Evolutionary conservation across 2,113 vertebrate genomes (phyloP).

Genomic region (Tangachromis dhanisi): DNA sequence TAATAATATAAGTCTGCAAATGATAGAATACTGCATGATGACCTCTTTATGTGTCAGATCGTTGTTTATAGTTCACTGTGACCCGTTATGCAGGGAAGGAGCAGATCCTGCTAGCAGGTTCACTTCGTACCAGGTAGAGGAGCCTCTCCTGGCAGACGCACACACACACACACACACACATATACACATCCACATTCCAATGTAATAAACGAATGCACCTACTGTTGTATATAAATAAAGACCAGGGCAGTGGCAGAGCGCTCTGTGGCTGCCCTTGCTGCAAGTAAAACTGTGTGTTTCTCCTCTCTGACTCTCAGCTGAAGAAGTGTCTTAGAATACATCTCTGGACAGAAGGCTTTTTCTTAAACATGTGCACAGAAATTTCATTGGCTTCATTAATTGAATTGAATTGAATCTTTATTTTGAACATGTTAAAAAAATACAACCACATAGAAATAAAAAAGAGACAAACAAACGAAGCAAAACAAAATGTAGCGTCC

Average conservation of each 20-base stretch:
- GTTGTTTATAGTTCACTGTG: not conserved
- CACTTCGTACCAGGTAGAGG: too few relatives aligned
- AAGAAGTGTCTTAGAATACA: not conserved
- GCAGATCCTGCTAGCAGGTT: too few relatives aligned
- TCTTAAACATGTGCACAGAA: not conserved
- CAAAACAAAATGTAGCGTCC: not conserved
- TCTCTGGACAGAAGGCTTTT: not conserved
- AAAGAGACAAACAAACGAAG: too few relatives aligned
- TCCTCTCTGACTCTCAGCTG: too few relatives aligned
- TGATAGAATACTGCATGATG: not conserved
- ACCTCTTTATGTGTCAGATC: not conserved
- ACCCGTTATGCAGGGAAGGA: not conserved
- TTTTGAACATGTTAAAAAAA: not conserved
- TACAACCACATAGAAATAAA: too few relatives aligned
- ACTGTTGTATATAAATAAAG: too few relatives aligned
- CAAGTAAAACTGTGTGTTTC: too few relatives aligned
- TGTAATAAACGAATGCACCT: too few relatives aligned
- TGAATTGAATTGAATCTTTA: not conserved
- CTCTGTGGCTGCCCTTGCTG: too few relatives aligned
- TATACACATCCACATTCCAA: too few relatives aligned
- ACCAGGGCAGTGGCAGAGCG: too few relatives aligned
- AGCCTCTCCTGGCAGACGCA: accelerated
- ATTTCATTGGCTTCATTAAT: constrained; percentile 40
- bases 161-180: too few relatives aligned
- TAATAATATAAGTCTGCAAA: not conserved